Base-by-base conservation (phyloP, 2,113 vertebrate genomes). In the Colistium nudipinnis region DNA sequence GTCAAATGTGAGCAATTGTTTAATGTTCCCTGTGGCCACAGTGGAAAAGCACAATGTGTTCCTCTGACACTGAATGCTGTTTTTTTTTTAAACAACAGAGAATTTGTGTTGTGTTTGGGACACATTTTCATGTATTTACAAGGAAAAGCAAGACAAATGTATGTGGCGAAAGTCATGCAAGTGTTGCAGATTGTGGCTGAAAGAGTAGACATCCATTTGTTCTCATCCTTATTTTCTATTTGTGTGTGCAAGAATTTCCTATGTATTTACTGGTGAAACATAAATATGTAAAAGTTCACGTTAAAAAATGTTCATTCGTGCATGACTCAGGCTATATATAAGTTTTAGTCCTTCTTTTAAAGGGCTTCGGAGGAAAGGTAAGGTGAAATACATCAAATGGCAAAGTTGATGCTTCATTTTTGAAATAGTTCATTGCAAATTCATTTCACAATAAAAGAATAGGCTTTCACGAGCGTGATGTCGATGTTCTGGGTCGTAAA, bases 1-100 rank as follows among this genome's bases (percentile, higher is more conserved):
- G 78, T 76, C 69, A 80, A 63, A 84, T 75, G 72, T 62, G 82
- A 82, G 62, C 75, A 84, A 73, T 82, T 83, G 81, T 82, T 82
- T 69, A 79, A 69, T 75, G 54, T 65, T 87, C 31, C 74, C 74
- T 61, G 38, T 62, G 69, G 81, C 70, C 68, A 62, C 52, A 25
- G 39, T 31, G 41, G 17, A 35, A 48, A 74, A 62, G 62, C 41
- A 61, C 57, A 82, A 70, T 49, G 63, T 49, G 52, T 49, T 39
- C 16, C 24, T 14, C 59, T 63, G 35, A 60, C 67, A 60, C 17
- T n/a, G 25, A 13, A 38, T 56, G 63, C 62, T 57, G 35, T 61
- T 43, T 62, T 48, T 47, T 3, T 28, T 59, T 17, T 2, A 1
- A 65, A 2, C 55, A 54, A 59, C 39, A 1, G 7, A 17, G 16